Evolutionary conservation across 2,888 invertebrate genomes (phyloP).

Genomic region (Xanthostigma xanthostigma): DNA sequence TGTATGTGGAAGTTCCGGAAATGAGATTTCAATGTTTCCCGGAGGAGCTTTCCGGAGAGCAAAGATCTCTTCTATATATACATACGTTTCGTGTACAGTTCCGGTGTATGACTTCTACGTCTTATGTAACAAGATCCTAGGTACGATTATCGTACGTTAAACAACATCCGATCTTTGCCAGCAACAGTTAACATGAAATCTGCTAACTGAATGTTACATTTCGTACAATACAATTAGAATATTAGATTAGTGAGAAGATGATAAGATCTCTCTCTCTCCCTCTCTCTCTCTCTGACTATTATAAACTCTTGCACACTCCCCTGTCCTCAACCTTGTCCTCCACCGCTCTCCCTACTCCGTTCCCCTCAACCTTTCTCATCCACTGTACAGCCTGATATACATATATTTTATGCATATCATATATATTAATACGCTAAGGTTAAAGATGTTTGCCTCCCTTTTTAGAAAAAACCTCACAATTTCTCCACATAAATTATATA

Average conservation of each 20-base stretch:
- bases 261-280: slow-evolving; percentile 22
- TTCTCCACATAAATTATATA: too few relatives aligned
- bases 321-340: neutral
- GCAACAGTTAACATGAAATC: slow-evolving; percentile 30
- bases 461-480: too few relatives aligned
- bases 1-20: slow-evolving; percentile 24
- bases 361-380: neutral
- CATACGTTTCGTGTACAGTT: slow-evolving; percentile 2
- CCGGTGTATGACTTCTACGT: neutral
- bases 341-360: neutral
- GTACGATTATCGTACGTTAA: slow-evolving; percentile 17
- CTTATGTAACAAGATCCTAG: slow-evolving; percentile 7
- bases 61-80: slow-evolving; percentile 3
- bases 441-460: too few relatives aligned
- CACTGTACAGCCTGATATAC: too few relatives aligned
- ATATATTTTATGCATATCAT: too few relatives aligned
- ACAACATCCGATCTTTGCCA: slow-evolving; percentile 10
- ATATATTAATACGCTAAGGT: too few relatives aligned
- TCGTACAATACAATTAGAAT: slow-evolving; percentile 33
- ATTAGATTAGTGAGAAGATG: slow-evolving; percentile 29
- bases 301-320: neutral
- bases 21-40: slow-evolving; percentile 33
- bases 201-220: slow-evolving; percentile 32
- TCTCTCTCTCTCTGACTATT: slow-evolving; percentile 12
- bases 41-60: slow-evolving; percentile 25